Evolutionary conservation across 2,797 vertebrate species (phyloP).

Genomic region (Rhynchotus rufescens): DNA sequence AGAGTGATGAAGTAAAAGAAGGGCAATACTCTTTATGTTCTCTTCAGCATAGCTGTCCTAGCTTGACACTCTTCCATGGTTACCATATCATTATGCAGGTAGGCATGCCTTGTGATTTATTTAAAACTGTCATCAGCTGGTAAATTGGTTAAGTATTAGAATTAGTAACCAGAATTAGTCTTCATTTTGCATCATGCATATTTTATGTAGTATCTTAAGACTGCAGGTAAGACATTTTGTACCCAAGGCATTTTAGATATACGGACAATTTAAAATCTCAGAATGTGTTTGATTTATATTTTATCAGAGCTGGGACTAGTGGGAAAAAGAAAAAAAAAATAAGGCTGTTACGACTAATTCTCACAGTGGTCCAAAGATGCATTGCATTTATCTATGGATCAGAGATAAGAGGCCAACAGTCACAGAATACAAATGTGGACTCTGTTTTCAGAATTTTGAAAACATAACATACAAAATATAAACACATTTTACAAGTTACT

Average conservation of each 20-base stretch:
- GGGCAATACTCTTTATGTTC: not conserved
- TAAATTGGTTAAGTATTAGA: not conserved
- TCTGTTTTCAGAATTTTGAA: not conserved
- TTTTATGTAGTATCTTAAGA: not conserved
- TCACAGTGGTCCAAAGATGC: not conserved
- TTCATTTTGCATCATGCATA: not conserved
- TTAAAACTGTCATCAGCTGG: not conserved
- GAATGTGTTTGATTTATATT: not conserved
- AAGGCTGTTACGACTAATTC: not conserved
- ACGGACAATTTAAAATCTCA: not conserved
- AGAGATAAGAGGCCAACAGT: not conserved
- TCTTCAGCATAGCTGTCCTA: not conserved
- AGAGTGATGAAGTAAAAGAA: not conserved
- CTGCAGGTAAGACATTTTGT: not conserved
- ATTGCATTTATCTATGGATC: not conserved
- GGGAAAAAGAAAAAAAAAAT: rapidly evolving
- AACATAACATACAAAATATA: not conserved
- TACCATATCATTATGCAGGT: not conserved
- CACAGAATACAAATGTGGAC: not conserved
- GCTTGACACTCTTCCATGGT: not conserved
- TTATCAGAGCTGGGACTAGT: not conserved
- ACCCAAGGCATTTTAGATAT: not conserved
- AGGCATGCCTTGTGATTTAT: not conserved
- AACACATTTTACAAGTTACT: not conserved
- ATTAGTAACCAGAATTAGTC: not conserved